These are phyloP conservation scores for Eupeodes corollae DNA, from an alignment of 1,140 invertebrate genomes.

Conservation along the genomic window DNA sequence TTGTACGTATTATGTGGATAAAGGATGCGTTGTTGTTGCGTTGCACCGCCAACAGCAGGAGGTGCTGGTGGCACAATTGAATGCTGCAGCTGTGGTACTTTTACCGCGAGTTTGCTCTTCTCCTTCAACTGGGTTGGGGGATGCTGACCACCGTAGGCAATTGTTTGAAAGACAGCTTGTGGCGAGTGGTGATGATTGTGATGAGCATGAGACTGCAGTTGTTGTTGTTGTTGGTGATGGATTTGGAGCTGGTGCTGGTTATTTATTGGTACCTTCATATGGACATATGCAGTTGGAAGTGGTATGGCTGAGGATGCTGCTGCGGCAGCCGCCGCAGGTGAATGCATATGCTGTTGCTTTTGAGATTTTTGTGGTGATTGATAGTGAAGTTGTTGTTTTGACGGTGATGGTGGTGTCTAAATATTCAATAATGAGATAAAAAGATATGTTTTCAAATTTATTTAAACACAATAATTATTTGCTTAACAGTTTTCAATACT, in stretches of 20 bases:
- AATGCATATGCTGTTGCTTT: constrained; percentile 9
- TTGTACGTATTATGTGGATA: background rate
- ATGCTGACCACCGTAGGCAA: no score
- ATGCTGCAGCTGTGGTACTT: constrained; percentile 19
- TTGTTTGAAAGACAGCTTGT: no score
- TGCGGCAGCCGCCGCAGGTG: constrained; percentile 11
- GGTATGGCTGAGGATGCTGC: constrained; percentile 15
- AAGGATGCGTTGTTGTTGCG: background rate
- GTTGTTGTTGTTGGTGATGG: constrained; percentile 11
- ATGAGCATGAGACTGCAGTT: background rate
- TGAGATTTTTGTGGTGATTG: constrained; percentile 3
- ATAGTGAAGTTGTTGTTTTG: constrained; percentile 5
- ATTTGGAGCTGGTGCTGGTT: constrained; percentile 8
- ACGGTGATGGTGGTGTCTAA: background rate
- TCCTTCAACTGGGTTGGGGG: no score
- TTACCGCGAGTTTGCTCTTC: no score
- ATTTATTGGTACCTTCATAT: constrained; percentile 9
- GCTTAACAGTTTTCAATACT: no score
- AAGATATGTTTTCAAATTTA: background rate
- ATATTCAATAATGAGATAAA: background rate
- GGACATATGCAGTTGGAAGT: constrained; percentile 27
- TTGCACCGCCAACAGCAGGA: constrained; percentile 6
- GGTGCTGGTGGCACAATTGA: constrained; percentile 18
- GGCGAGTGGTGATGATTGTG: background rate
- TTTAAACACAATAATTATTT: no score